phyloP scores from a whole-genome alignment of 2,797 vertebrate genomes.

The Pterois miles region DNA sequence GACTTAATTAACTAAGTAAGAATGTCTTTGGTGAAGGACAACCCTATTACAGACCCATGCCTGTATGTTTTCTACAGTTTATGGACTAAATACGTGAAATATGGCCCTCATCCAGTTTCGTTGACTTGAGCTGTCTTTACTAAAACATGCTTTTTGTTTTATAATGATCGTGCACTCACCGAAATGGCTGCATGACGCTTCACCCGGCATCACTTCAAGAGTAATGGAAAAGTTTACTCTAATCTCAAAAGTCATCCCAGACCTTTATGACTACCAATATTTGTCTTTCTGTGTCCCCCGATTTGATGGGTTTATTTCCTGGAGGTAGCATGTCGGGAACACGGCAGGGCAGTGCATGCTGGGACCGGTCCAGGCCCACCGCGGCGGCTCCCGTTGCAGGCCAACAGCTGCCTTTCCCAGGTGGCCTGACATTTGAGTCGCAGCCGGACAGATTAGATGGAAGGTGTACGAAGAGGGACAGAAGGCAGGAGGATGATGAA shows the following conservation, averaged over 20 bases:
- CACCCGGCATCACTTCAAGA: background rate
- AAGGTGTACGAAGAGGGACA: constrained; percentile 89
- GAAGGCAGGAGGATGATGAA: constrained; percentile 78
- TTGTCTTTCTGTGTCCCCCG: background rate
- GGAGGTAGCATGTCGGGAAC: constrained; percentile 35
- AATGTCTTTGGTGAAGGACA: no score
- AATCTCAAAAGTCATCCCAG: background rate
- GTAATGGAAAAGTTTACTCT: background rate
- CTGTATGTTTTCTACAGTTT: no score
- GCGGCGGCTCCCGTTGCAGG: constrained; percentile 87
- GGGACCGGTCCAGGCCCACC: constrained; percentile 71
- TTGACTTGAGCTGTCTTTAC: background rate
- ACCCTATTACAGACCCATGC: no score
- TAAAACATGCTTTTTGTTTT: background rate
- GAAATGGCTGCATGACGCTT: background rate
- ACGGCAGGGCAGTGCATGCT: constrained; percentile 41
- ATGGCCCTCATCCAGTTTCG: background rate
- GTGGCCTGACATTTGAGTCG: constrained; percentile 97
- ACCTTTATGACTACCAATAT: background rate
- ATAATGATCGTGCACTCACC: background rate
- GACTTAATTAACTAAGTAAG: no score
- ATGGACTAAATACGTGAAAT: no score
- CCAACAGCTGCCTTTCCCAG: constrained; percentile 95
- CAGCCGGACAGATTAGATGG: constrained; percentile 87
- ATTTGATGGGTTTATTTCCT: constrained; percentile 31